Base-by-base conservation (phyloP, 1,140 invertebrate species). In the Trichomalopsis sarcophagae region DNA sequence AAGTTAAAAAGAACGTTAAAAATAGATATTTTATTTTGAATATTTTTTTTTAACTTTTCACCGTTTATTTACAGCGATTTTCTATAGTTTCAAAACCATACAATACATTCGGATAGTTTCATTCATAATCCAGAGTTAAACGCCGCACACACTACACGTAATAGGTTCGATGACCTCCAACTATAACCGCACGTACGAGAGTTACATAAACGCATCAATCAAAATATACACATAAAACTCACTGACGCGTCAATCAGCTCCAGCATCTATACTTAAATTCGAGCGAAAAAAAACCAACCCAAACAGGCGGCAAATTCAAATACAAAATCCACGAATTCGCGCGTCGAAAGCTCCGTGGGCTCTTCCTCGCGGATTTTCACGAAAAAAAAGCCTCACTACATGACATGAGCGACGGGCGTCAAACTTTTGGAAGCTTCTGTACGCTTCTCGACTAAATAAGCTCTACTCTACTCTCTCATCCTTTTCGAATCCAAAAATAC, bases 401-500 rank as follows among this genome's bases (percentile, higher is more conserved):
- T 71, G 27, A 23, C 40, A 44, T 5, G 14, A 11, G 14, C 13
- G 33, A 36, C 33, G 2, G 9, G 36, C 36, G 73, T 66, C 81
- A 86, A 89, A 84, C 78, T 87, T 80, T 88, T 88, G 81, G 87
- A 89, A 62, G 75, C 74, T 87, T 89, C 88, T 89, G 62, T 82
- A 89, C 86, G 85, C 76, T 89, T 88, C 44, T 74, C 79, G 36
- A 85, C n/a, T 13, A 3, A 13, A 30, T 30, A 23, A 11, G 40
- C 55, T 62, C 55, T n/a, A 5, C 17, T 17, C 27, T 27, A 27
- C 27, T 36, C 33, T 36, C 33, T 36, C 33, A 36, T 36, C 55
- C 17, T 62, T 62, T 62, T n/a, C n/a, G 62, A 73, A 77, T 87
- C 90, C 88, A 88, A 91, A 92, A 92, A 92, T 92, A 92, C 74